A percentile compares a stretch with the other conserved stretches of the same genome.
These are phyloP conservation scores for Zaprionus taronus DNA, from an alignment of 1,140 invertebrate genomes.

Conservation along the genomic window DNA sequence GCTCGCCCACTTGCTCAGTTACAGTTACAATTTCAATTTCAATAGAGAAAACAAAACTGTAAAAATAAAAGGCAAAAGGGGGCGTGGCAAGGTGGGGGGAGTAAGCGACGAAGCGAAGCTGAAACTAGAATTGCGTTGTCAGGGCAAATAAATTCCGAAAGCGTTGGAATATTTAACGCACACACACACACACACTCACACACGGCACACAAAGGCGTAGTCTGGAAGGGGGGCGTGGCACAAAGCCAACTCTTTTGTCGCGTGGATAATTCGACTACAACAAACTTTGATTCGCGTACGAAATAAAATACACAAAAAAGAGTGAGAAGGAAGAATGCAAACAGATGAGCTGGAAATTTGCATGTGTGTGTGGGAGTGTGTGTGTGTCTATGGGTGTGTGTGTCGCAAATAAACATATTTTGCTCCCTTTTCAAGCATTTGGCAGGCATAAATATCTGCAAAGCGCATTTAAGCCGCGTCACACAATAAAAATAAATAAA, in stretches of 20 bases:
- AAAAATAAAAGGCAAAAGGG: slow-evolving; percentile 36
- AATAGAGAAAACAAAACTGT: slow-evolving; percentile 18
- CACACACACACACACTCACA: background rate
- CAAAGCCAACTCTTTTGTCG: slow-evolving; percentile 63
- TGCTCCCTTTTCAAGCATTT: slow-evolving; percentile 61
- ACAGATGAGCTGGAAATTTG: slow-evolving; percentile 60
- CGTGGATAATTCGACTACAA: slow-evolving; percentile 65
- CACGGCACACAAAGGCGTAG: slow-evolving; percentile 4
- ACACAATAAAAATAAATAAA: slow-evolving; percentile 76
- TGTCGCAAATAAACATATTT: slow-evolving; percentile 78
- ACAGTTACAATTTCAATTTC: slow-evolving; percentile 24
- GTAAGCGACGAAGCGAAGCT: background rate
- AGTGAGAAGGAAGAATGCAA: slow-evolving; percentile 27
- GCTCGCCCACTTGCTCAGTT: background rate
- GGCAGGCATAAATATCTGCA: slow-evolving; percentile 78
- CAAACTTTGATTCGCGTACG: slow-evolving; percentile 64
- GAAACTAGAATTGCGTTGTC: slow-evolving; percentile 77
- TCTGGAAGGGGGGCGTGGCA: slow-evolving; percentile 45
- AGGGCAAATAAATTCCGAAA: slow-evolving; percentile 68
- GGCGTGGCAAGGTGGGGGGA: background rate
- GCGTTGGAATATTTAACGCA: slow-evolving; percentile 41
- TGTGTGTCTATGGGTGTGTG: slow-evolving; percentile 25
- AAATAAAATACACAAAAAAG: slow-evolving; percentile 20
- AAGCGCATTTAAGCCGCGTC: slow-evolving; percentile 78
- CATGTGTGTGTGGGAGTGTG: slow-evolving; percentile 26